Conservation (phyloP, 2,113 vertebrate genomes). For the Spea multiplicata region DNA sequence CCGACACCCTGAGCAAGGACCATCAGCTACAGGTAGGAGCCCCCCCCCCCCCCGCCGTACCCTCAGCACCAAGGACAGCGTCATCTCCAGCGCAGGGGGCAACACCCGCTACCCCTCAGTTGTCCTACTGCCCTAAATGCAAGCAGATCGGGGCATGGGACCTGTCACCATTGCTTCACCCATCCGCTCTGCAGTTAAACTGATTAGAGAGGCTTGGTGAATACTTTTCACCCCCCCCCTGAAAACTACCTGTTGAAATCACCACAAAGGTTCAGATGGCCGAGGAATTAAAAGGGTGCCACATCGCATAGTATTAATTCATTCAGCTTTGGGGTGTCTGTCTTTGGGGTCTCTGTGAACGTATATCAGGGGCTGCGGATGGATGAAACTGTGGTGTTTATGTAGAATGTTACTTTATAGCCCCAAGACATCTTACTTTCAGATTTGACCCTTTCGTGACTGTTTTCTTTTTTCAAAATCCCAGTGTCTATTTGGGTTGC, state of each 20-base stretch:
- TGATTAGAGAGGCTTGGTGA: neutral
- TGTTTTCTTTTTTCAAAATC: neutral
- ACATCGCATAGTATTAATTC: neutral
- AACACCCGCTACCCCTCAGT: neutral
- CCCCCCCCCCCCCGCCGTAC: neutral
- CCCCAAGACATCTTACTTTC: neutral
- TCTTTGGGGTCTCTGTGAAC: too few species aligned
- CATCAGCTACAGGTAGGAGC: slow-evolving; percentile 17
- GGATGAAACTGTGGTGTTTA: neutral
- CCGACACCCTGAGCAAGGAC: neutral
- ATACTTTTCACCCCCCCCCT: neutral
- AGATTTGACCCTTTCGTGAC: neutral
- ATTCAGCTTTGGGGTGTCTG: neutral
- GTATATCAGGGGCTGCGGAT: neutral
- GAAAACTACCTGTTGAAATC: neutral
- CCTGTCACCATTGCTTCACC: neutral
- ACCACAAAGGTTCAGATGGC: neutral
- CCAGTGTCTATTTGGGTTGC: neutral
- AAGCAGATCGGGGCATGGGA: neutral
- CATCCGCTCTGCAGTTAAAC: neutral
- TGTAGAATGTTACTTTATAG: neutral
- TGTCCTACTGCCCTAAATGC: neutral
- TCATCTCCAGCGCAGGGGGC: neutral
- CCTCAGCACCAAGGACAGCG: slow-evolving; percentile 1
- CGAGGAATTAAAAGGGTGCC: neutral